A percentile compares a stretch with the other conserved stretches of the same genome.
Conservation (phyloP, 2,113 vertebrate species). For the Pyxicephalus adspersus region DNA sequence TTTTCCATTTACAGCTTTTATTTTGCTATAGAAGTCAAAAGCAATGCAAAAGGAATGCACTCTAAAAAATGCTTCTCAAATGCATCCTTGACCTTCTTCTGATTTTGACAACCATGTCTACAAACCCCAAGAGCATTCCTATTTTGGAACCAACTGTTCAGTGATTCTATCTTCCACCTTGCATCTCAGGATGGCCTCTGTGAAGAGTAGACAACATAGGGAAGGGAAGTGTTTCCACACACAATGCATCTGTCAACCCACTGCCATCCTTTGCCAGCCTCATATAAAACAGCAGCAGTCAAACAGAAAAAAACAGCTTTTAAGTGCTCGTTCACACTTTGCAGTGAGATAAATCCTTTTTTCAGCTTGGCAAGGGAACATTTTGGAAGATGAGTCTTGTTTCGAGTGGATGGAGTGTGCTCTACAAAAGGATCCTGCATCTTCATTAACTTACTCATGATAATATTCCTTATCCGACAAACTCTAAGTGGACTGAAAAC, state of each 20-base stretch:
- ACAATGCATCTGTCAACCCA: background rate
- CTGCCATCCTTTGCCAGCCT: background rate
- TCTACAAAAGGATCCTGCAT: background rate
- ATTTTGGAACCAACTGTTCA: too few species aligned
- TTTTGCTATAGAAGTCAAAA: too few species aligned
- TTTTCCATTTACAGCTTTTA: too few species aligned
- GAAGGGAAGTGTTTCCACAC: too few species aligned
- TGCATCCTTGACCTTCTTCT: too few species aligned
- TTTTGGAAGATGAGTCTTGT: slow-evolving; percentile 11
- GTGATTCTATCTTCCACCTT: too few species aligned
- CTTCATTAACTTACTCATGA: slow-evolving; percentile 29
- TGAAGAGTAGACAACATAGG: background rate
- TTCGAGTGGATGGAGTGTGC: slow-evolving; percentile 20
- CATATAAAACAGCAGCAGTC: background rate
- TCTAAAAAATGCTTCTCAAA: too few species aligned
- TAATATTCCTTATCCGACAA: slow-evolving; percentile 41
- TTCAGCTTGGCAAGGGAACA: slow-evolving; percentile 18
- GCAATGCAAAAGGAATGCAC: too few species aligned
- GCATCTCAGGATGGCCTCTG: background rate
- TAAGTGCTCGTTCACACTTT: slow-evolving; percentile 26
- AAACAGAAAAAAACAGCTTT: background rate
- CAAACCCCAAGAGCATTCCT: too few species aligned
- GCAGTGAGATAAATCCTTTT: slow-evolving; percentile 1
- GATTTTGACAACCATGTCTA: too few species aligned
- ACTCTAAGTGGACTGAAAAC: slow-evolving; percentile 27